Conservation (phyloP, 1,140 invertebrate species). For the Oppia nitens region DNA sequence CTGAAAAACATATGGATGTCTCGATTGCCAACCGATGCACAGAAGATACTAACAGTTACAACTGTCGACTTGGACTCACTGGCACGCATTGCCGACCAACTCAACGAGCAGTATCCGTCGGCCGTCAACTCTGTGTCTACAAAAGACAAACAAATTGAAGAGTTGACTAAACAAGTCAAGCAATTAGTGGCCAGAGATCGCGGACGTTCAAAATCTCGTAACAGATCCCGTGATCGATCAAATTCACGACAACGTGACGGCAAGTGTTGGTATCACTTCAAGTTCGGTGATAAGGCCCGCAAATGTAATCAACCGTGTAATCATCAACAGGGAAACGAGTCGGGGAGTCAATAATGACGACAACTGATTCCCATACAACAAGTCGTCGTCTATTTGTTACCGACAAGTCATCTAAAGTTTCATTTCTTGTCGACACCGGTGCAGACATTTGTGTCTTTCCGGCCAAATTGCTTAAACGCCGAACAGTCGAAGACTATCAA, state of each 20-base stretch:
- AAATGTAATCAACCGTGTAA: conserved; percentile 6
- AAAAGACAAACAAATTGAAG: neutral
- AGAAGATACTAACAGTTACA: neutral
- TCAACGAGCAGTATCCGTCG: neutral
- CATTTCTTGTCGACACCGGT: conserved; percentile 15
- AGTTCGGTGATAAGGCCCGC: conserved; percentile 7
- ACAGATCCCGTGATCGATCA: neutral
- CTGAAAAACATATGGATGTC: neutral
- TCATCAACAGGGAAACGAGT: neutral
- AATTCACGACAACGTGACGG: neutral
- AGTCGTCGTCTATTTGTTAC: conserved; percentile 13
- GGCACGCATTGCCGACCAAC: neutral
- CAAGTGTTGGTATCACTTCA: conserved; percentile 14
- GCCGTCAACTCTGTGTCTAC: neutral
- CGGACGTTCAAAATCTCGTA: conserved; percentile 1
- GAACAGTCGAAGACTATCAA: neutral
- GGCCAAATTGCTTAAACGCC: neutral
- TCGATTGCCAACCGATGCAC: too few species aligned
- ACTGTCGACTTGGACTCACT: neutral
- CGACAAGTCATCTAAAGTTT: conserved; percentile 1
- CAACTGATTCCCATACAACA: neutral
- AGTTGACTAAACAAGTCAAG: neutral
- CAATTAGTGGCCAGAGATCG: neutral
- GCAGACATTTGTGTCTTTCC: conserved; percentile 8
- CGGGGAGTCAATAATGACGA: neutral